A percentile compares a stretch with the other conserved stretches of the same genome.
These are phyloP conservation scores for Rhyacophila brunnea DNA, from an alignment of 1,140 invertebrate species.

Conservation along the genomic window DNA sequence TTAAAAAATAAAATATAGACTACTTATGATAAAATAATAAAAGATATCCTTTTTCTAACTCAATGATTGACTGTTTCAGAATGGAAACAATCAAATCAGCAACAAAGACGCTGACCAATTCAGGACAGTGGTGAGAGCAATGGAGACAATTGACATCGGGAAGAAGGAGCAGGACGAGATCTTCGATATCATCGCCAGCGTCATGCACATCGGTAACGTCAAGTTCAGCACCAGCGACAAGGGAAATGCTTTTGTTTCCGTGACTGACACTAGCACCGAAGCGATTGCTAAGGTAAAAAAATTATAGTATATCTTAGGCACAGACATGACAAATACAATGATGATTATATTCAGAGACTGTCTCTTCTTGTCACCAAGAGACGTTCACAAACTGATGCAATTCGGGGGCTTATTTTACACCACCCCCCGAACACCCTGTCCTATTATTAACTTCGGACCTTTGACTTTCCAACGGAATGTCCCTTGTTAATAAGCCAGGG, in stretches of 20 bases:
- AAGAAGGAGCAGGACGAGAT: constrained; percentile 70
- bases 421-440: too few relatives aligned
- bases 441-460: too few relatives aligned
- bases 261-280: constrained; percentile 56
- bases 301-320: not conserved
- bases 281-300: constrained; percentile 57
- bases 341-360: too few relatives aligned
- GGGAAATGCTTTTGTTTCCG: constrained; percentile 62
- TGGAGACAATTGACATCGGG: constrained; percentile 68
- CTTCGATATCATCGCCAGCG: constrained; percentile 72
- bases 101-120: constrained; percentile 66
- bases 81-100: constrained; percentile 46
- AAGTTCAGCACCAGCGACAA: constrained; percentile 66
- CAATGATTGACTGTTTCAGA: constrained; percentile 40
- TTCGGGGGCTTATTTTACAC: too few relatives aligned
- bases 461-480: too few relatives aligned
- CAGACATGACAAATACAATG: too few relatives aligned
- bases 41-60: too few relatives aligned
- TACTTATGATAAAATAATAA: too few relatives aligned
- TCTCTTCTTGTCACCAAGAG: too few relatives aligned
- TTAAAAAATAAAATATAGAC: not conserved
- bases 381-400: too few relatives aligned
- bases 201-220: constrained; percentile 79
- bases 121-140: constrained; percentile 63
- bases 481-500: too few relatives aligned